Evolutionary conservation across 2,113 vertebrate species (phyloP).

Genomic region (Phaetusa simplex): DNA sequence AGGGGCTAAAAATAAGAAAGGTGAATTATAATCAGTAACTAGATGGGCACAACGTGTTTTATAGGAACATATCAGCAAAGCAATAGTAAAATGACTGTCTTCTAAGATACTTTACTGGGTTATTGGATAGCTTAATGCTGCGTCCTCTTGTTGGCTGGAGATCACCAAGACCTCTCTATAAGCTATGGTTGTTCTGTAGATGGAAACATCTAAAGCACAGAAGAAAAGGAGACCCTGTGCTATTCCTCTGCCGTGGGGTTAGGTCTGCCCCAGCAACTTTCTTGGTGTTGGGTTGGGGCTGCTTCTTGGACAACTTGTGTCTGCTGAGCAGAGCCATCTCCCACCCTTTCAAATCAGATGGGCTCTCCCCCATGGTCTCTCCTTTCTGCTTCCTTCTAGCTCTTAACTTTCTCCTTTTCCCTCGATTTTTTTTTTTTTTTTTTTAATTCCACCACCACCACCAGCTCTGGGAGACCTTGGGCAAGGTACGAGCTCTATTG

Average conservation of each 20-base stretch:
- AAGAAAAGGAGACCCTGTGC: neutral
- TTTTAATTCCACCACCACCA: neutral
- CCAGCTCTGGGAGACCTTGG: neutral
- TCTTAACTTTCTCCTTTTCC: neutral
- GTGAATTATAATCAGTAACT: neutral
- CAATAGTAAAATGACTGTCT: neutral
- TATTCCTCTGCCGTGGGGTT: neutral
- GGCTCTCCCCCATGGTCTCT: neutral
- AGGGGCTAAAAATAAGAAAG: neutral
- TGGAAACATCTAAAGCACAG: fast-evolving
- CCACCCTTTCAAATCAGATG: neutral
- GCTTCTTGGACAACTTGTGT: neutral
- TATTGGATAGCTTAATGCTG: neutral
- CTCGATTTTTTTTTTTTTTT: too few relatives aligned
- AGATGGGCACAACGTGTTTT: neutral
- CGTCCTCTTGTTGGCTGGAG: neutral
- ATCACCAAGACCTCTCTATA: neutral
- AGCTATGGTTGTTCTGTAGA: neutral
- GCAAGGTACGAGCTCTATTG: neutral
- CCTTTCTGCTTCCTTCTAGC: neutral
- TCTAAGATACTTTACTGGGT: neutral
- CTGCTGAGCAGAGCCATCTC: neutral
- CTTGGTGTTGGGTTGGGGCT: neutral
- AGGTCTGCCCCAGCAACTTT: neutral
- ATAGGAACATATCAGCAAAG: neutral